Evolutionary conservation across 2,888 invertebrate species (phyloP).

Genomic region (Agrotis clavis): DNA sequence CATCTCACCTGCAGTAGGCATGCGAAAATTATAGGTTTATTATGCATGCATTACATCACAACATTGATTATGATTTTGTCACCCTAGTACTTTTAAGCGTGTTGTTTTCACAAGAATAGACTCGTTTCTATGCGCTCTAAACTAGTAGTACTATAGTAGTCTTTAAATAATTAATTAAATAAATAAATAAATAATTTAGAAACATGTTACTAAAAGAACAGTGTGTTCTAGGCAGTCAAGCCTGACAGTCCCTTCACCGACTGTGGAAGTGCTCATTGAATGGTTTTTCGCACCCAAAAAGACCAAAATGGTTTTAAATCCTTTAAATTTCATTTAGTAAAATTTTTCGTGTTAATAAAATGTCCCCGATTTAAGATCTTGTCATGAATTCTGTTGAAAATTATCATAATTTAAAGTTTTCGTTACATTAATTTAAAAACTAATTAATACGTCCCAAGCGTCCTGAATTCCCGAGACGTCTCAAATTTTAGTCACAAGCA

Average conservation of each 20-base stretch:
- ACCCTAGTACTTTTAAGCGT: conserved; percentile 20
- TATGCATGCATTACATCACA: too few species aligned
- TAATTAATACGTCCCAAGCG: conserved; percentile 48
- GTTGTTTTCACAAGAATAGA: neutral
- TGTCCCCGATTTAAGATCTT: neutral
- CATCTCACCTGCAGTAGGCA: too few species aligned
- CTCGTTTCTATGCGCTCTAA: neutral
- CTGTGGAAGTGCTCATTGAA: too few species aligned
- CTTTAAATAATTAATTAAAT: too few species aligned
- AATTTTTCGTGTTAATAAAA: neutral
- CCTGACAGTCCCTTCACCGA: too few species aligned
- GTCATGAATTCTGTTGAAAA: neutral
- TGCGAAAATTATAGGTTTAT: too few species aligned
- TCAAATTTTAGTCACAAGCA: conserved; percentile 46
- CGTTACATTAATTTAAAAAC: conserved; percentile 2
- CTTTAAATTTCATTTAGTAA: neutral
- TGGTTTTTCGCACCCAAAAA: too few species aligned
- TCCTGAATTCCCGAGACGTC: conserved; percentile 27
- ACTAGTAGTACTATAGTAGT: too few species aligned
- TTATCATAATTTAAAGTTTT: conserved; percentile 17
- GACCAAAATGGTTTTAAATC: neutral
- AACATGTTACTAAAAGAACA: neutral
- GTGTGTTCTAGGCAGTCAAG: too few species aligned
- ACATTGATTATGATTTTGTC: too few species aligned
- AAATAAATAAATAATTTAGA: neutral